Evolutionary conservation across 2,888 invertebrate species (phyloP).

Genomic region (Leptinotarsa tumamoca): DNA sequence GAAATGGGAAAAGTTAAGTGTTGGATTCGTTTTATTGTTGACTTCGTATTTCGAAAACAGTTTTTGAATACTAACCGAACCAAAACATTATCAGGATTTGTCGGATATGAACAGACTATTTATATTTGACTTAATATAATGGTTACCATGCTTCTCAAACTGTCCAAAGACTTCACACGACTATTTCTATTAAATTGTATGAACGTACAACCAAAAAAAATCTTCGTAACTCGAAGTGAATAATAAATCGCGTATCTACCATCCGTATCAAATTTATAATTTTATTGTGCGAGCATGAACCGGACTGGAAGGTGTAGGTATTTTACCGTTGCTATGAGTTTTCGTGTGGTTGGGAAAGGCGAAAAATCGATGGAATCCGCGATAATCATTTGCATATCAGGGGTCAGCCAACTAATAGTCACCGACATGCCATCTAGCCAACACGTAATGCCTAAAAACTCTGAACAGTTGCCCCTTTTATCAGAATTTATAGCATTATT

Average conservation of each 20-base stretch:
- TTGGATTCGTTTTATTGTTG: no score
- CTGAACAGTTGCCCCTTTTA: slow-evolving; percentile 59
- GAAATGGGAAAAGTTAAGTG: no score
- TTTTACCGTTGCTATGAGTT: slow-evolving; percentile 22
- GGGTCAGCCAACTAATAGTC: slow-evolving; percentile 54
- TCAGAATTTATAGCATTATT: slow-evolving; percentile 59
- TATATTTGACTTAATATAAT: no score
- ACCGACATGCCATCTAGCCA: slow-evolving; percentile 57
- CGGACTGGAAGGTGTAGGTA: slow-evolving; percentile 5
- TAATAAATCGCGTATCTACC: not conserved
- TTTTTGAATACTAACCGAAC: no score
- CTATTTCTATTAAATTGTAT: no score
- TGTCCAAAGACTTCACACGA: no score
- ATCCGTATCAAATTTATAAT: not conserved
- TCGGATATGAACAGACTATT: no score
- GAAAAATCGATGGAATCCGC: slow-evolving; percentile 57
- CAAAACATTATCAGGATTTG: no score
- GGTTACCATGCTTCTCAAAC: no score
- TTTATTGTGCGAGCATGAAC: slow-evolving; percentile 8
- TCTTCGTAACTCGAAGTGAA: not conserved
- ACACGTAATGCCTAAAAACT: slow-evolving; percentile 59
- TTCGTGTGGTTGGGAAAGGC: slow-evolving; percentile 22
- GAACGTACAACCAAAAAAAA: no score
- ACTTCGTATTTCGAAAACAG: no score
- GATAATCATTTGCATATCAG: slow-evolving; percentile 60